Evolutionary conservation across 1,140 invertebrate species (phyloP).

Genomic region (Cecropterus lyciades): DNA sequence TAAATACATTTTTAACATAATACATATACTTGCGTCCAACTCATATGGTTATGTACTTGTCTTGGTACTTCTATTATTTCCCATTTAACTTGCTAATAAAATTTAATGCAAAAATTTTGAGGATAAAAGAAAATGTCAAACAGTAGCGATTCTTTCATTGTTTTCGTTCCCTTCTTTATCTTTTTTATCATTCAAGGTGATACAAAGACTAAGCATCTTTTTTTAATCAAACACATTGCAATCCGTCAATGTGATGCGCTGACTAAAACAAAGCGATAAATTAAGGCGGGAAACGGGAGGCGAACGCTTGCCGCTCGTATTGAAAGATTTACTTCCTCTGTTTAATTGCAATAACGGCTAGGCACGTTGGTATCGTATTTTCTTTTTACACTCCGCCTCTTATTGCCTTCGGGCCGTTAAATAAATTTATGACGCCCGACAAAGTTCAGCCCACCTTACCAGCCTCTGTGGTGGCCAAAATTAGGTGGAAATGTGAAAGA

Average conservation of each 20-base stretch:
- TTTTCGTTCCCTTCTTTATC: neutral
- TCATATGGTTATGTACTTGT: too few species aligned
- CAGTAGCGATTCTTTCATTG: neutral
- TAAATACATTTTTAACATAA: too few species aligned
- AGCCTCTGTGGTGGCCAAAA: slow-evolving; percentile 66
- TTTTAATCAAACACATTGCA: slow-evolving; percentile 82
- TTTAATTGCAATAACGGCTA: slow-evolving; percentile 84
- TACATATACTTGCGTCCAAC: too few species aligned
- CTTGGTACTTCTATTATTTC: too few species aligned
- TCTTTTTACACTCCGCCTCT: slow-evolving; percentile 83
- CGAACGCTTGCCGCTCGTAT: slow-evolving; percentile 77
- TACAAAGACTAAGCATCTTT: slow-evolving; percentile 63
- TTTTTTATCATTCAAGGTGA: slow-evolving; percentile 39
- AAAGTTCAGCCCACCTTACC: slow-evolving; percentile 79
- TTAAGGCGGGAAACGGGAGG: slow-evolving; percentile 77
- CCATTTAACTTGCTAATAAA: too few species aligned
- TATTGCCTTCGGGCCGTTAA: slow-evolving; percentile 83
- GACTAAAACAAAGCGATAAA: slow-evolving; percentile 83
- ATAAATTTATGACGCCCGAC: slow-evolving; percentile 83
- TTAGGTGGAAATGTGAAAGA: slow-evolving; percentile 77
- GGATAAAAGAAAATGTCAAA: too few species aligned
- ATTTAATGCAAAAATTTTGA: neutral
- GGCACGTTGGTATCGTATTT: slow-evolving; percentile 84
- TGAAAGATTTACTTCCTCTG: slow-evolving; percentile 84
- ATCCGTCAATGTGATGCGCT: slow-evolving; percentile 80